Evolutionary conservation across 1,140 invertebrate genomes (phyloP).

Genomic region (Euglossa dilemma): DNA sequence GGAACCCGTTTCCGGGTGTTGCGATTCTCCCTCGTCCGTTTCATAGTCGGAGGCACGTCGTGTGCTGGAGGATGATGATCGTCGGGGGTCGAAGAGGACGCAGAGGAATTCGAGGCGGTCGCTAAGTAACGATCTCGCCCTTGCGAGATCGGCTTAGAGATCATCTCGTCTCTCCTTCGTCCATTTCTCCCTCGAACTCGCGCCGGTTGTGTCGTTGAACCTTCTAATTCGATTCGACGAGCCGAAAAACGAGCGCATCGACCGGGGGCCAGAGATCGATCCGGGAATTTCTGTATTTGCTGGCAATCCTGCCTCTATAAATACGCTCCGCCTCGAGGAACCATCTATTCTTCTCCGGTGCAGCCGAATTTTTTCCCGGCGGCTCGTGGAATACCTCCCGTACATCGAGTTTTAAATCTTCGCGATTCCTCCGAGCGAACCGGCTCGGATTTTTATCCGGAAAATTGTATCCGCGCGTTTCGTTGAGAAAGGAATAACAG

Average conservation of each 20-base stretch:
- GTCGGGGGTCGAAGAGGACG: slow-evolving; percentile 32
- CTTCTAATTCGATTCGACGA: slow-evolving; percentile 43
- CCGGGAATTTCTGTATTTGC: slow-evolving; percentile 9
- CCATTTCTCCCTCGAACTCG: neutral
- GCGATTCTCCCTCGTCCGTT: slow-evolving; percentile 5
- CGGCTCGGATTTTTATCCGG: too few relatives aligned
- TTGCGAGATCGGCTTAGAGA: slow-evolving; percentile 38
- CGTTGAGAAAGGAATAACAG: too few relatives aligned
- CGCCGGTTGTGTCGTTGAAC: slow-evolving; percentile 53
- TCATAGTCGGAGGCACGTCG: neutral
- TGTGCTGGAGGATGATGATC: neutral
- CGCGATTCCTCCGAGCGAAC: neutral
- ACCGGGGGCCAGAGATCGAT: slow-evolving; percentile 12
- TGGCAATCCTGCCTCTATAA: slow-evolving; percentile 36
- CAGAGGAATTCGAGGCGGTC: slow-evolving; percentile 66
- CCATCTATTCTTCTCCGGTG: neutral
- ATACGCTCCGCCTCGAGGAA: slow-evolving; percentile 13
- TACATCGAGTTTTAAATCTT: neutral
- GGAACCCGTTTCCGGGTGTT: slow-evolving; percentile 14
- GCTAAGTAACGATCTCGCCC: slow-evolving; percentile 51
- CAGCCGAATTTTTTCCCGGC: neutral
- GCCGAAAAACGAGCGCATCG: slow-evolving; percentile 12
- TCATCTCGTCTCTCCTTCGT: neutral
- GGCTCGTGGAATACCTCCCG: neutral
- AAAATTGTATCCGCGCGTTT: too few relatives aligned